These are phyloP conservation scores for Trinorchestia longiramus DNA, from an alignment of 1,140 invertebrate genomes.

Conservation along the genomic window DNA sequence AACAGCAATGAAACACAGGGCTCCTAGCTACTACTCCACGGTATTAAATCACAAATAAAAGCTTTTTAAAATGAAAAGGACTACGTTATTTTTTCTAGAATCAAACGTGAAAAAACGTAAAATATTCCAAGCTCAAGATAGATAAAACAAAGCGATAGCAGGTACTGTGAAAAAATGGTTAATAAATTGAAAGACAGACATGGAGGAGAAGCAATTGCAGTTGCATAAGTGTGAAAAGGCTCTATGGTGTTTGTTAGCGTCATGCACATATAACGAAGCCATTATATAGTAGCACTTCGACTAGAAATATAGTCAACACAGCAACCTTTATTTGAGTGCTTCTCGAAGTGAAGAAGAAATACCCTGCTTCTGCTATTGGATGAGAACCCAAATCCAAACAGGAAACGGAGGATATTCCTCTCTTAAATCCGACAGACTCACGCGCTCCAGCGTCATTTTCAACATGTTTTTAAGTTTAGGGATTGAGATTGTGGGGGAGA, in stretches of 20 bases:
- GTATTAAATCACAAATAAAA: conserved; percentile 57
- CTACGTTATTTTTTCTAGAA: background rate
- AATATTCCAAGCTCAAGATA: conserved; percentile 60
- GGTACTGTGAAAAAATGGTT: background rate
- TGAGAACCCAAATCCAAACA: background rate
- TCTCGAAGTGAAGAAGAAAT: conserved; percentile 11
- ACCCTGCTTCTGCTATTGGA: background rate
- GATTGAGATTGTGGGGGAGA: background rate
- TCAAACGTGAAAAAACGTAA: conserved; percentile 54
- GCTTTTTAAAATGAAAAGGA: conserved; percentile 60
- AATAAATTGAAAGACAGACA: conserved; percentile 21
- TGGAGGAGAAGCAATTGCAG: background rate
- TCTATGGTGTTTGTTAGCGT: background rate
- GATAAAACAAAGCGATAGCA: background rate
- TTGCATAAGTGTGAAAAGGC: background rate
- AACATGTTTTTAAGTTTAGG: background rate
- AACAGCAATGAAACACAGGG: background rate
- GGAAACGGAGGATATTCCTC: background rate
- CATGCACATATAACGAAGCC: conserved; percentile 47
- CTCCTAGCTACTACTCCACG: conserved; percentile 63
- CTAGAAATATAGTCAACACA: conserved; percentile 13
- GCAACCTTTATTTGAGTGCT: conserved; percentile 22
- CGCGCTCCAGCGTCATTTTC: background rate
- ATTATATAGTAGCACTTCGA: background rate
- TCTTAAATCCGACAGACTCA: background rate